Conservation (phyloP, 1,140 invertebrate genomes). For the Apis cerana region DNA sequence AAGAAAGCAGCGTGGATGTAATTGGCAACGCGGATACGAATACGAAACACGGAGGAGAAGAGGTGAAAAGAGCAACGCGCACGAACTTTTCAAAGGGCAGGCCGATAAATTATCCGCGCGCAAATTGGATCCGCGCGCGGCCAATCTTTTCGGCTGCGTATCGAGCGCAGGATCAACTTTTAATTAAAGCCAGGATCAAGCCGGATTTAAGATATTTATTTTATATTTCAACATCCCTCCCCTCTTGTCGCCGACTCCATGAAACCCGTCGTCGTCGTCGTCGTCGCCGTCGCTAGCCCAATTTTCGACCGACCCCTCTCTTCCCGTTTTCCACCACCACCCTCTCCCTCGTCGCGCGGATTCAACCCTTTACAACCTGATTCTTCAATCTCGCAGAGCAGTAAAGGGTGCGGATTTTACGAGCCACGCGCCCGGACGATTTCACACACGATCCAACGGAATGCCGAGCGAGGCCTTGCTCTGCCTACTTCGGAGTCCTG, state of each 20-base stretch:
- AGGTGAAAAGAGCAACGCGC: not conserved
- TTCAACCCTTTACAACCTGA: constrained; percentile 69
- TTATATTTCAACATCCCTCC: constrained; percentile 68
- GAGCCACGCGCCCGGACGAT: constrained; percentile 51
- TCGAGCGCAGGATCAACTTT: constrained; percentile 73
- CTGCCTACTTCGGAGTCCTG: not conserved
- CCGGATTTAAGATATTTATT: constrained; percentile 75
- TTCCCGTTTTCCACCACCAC: constrained; percentile 10
- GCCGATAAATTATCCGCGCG: constrained; percentile 63
- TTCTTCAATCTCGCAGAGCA: constrained; percentile 72
- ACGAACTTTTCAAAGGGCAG: not conserved
- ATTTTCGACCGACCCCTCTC: constrained; percentile 15
- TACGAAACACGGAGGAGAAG: not conserved
- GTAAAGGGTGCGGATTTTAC: constrained; percentile 74
- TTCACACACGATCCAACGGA: constrained; percentile 12
- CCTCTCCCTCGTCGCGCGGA: constrained; percentile 49
- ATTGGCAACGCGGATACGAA: not conserved
- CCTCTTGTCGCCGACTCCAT: constrained; percentile 52
- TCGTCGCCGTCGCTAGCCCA: constrained; percentile 21
- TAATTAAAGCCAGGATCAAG: constrained; percentile 74
- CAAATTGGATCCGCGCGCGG: constrained; percentile 60
- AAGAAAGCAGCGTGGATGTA: not conserved
- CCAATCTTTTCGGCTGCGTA: constrained; percentile 63
- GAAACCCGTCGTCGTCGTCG: constrained; percentile 57
- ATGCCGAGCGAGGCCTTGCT: constrained; percentile 3